Evolutionary conservation across 2,113 vertebrate genomes (phyloP).

Genomic region (Philantomba maxwellii): DNA sequence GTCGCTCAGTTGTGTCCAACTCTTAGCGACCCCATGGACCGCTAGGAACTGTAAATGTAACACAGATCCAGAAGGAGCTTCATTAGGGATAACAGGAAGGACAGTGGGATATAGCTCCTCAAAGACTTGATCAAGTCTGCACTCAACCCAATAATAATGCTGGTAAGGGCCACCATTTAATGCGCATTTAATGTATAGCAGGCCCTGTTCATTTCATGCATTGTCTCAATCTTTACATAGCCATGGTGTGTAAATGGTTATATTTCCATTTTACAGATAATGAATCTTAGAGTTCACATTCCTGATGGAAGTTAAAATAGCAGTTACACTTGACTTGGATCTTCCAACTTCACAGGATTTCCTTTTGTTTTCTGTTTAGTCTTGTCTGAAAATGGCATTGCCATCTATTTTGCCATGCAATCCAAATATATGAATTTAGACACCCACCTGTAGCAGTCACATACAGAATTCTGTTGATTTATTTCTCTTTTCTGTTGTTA

Average conservation of each 20-base stretch:
- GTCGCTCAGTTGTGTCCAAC: too few relatives aligned
- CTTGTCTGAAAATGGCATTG: background rate
- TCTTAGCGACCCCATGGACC: too few relatives aligned
- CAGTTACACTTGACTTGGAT: background rate
- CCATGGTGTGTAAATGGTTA: background rate
- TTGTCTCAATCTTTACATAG: background rate
- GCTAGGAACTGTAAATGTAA: background rate
- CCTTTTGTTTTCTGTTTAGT: background rate
- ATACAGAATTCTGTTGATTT: background rate
- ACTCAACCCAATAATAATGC: background rate
- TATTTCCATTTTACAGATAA: background rate
- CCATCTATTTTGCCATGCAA: background rate
- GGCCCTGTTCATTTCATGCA: background rate
- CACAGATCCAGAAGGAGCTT: background rate
- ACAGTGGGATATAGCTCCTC: background rate
- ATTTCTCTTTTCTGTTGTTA: background rate
- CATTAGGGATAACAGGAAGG: background rate
- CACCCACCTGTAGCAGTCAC: background rate
- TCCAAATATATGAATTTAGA: background rate
- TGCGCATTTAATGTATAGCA: background rate
- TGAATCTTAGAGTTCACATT: background rate
- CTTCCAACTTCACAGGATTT: background rate
- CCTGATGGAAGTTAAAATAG: background rate
- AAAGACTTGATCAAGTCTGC: background rate
- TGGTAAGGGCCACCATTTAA: background rate